Conservation (phyloP, 2,888 invertebrate species). For the Microlaimidae sp. region DNA sequence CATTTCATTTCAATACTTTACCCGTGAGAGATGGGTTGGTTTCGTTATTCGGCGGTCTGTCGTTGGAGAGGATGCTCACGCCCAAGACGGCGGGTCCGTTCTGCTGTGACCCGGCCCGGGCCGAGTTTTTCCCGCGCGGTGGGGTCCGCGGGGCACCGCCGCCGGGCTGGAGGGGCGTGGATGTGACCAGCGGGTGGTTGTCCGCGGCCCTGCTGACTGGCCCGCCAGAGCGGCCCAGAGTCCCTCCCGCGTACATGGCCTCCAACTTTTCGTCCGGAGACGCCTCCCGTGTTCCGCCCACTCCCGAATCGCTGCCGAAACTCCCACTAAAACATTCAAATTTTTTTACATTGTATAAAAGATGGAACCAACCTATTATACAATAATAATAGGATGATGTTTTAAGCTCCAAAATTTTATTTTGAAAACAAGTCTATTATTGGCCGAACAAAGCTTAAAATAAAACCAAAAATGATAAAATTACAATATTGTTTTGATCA, state of each 20-base stretch:
- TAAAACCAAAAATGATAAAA: too few species aligned
- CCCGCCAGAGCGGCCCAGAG: too few species aligned
- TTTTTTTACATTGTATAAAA: too few species aligned
- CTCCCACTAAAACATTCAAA: slow-evolving; percentile 13
- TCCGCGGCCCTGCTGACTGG: too few species aligned
- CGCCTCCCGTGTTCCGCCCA: slow-evolving; percentile 8
- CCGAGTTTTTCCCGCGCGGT: not conserved
- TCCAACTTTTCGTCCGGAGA: slow-evolving; percentile 11
- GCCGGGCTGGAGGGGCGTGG: not conserved
- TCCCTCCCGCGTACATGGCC: not conserved
- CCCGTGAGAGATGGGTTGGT: not conserved
- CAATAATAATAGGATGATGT: too few species aligned
- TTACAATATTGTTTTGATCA: too few species aligned
- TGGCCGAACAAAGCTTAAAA: too few species aligned
- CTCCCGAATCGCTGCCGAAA: slow-evolving; percentile 17
- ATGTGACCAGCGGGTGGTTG: too few species aligned
- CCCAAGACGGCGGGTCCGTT: not conserved
- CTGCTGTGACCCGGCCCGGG: too few species aligned
- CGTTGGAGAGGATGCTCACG: slow-evolving; percentile 12
- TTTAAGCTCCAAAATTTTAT: too few species aligned
- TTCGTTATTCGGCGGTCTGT: slow-evolving; percentile 2
- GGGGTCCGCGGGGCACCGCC: not conserved
- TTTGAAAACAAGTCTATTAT: too few species aligned
- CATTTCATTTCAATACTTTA: not conserved
- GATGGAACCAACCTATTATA: too few species aligned